Evolutionary conservation across 2,888 invertebrate species (phyloP).

Genomic region (Andrena minutula): DNA sequence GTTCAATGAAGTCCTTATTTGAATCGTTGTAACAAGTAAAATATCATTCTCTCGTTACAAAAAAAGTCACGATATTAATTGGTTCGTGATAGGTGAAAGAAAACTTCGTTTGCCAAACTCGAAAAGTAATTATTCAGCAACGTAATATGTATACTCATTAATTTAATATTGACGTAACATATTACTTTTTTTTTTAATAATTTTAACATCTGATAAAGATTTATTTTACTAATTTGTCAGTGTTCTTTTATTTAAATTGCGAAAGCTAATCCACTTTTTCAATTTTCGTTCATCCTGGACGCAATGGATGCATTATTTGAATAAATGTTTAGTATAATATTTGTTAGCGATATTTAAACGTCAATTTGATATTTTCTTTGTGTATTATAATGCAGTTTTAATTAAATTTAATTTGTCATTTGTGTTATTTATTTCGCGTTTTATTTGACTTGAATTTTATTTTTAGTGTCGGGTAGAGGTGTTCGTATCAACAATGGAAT

Average conservation of each 20-base stretch:
- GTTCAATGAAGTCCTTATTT: too few species aligned
- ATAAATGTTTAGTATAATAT: conserved; percentile 9
- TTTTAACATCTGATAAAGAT: conserved; percentile 22
- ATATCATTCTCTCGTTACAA: background rate
- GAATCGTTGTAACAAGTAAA: too few species aligned
- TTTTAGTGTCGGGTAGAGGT: background rate
- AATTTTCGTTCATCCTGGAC: background rate
- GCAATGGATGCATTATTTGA: conserved; percentile 18
- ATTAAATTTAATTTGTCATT: conserved; percentile 38
- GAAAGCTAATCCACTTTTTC: background rate
- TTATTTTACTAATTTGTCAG: conserved; percentile 30
- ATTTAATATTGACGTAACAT: background rate
- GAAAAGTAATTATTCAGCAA: background rate
- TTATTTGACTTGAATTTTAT: conserved; percentile 6
- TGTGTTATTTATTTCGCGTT: conserved; percentile 17
- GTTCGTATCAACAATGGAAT: background rate
- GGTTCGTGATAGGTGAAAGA: background rate
- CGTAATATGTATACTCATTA: background rate
- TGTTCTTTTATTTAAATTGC: background rate
- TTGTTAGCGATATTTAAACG: conserved; percentile 17
- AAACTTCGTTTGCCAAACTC: background rate
- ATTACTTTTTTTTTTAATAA: background rate
- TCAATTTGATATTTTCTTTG: conserved; percentile 27
- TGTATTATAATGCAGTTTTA: conserved; percentile 18
- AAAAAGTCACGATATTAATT: background rate